Conservation (phyloP, 2,888 invertebrate genomes). For the Fragum fragum region DNA sequence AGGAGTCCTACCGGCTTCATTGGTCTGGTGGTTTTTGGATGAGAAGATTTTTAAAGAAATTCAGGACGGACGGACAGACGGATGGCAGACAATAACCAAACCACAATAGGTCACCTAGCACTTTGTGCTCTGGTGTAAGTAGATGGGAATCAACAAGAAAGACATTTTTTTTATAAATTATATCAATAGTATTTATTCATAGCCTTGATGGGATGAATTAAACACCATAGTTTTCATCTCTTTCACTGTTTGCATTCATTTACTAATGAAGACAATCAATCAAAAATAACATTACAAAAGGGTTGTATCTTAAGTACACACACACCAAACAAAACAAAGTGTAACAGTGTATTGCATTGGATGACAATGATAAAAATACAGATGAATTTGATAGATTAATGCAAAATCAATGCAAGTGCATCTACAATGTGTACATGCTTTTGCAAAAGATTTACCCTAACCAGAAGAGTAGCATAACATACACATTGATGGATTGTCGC, state of each 20-base stretch:
- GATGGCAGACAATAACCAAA: too few species aligned
- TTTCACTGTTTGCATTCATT: slow-evolving; percentile 2
- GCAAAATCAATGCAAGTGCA: too few species aligned
- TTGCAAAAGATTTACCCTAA: too few species aligned
- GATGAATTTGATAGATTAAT: neutral
- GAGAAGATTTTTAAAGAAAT: too few species aligned
- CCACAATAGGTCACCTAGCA: neutral
- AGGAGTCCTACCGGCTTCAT: too few species aligned
- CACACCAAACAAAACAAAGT: neutral
- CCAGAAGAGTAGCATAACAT: too few species aligned
- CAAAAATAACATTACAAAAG: slow-evolving; percentile 1
- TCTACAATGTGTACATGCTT: too few species aligned
- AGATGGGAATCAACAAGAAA: neutral
- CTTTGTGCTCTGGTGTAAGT: neutral
- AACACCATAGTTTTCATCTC: neutral
- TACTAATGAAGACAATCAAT: neutral
- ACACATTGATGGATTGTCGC: too few species aligned
- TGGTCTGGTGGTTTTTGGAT: too few species aligned
- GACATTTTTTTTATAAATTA: neutral
- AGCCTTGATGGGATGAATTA: neutral
- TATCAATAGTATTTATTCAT: slow-evolving; percentile 6
- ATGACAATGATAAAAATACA: neutral
- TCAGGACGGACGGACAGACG: too few species aligned
- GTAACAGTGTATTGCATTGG: neutral
- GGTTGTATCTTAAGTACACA: neutral